A percentile compares a stretch with the other conserved stretches of the same genome.
Evolutionary conservation across 2,888 invertebrate genomes (phyloP).

Genomic region (Amphimallon solstitiale): DNA sequence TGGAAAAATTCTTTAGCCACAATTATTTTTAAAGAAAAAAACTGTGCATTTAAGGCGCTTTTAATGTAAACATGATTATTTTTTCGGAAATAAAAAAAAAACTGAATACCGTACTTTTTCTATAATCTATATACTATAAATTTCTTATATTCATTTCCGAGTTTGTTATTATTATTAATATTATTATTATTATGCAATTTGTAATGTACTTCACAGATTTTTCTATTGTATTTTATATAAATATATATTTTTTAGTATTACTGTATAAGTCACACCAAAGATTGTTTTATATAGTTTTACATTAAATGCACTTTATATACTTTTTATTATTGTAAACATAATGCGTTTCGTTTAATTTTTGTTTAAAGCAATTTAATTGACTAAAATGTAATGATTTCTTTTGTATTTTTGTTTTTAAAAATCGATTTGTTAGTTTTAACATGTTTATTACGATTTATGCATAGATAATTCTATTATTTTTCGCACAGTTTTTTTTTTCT

Average conservation of each 20-base stretch:
- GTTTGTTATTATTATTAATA: background rate
- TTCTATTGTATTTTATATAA: slow-evolving; percentile 58
- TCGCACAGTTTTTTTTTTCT: background rate
- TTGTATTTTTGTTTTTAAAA: slow-evolving; percentile 24
- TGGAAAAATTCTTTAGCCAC: too few species aligned
- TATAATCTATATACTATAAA: slow-evolving; percentile 59
- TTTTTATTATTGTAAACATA: slow-evolving; percentile 18
- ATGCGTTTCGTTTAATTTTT: slow-evolving; percentile 5
- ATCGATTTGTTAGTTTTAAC: slow-evolving; percentile 22
- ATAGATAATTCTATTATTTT: slow-evolving; percentile 8
- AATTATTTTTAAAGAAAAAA: too few species aligned
- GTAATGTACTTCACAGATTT: slow-evolving; percentile 54
- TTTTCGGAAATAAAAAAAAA: too few species aligned
- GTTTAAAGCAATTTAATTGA: too few species aligned
- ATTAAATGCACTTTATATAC: slow-evolving; percentile 27
- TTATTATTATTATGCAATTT: too few species aligned
- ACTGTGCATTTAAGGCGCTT: too few species aligned
- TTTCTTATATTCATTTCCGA: slow-evolving; percentile 27
- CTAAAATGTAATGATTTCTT: background rate
- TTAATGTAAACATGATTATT: too few species aligned
- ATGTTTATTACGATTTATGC: background rate
- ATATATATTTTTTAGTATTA: slow-evolving; percentile 53
- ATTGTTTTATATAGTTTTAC: slow-evolving; percentile 55
- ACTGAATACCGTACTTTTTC: too few species aligned
- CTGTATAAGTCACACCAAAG: slow-evolving; percentile 63